A percentile compares a stretch with the other conserved stretches of the same genome.
These are phyloP conservation scores for Trachymyrmex cornetzi DNA, from an alignment of 1,140 invertebrate species.

Conservation along the genomic window DNA sequence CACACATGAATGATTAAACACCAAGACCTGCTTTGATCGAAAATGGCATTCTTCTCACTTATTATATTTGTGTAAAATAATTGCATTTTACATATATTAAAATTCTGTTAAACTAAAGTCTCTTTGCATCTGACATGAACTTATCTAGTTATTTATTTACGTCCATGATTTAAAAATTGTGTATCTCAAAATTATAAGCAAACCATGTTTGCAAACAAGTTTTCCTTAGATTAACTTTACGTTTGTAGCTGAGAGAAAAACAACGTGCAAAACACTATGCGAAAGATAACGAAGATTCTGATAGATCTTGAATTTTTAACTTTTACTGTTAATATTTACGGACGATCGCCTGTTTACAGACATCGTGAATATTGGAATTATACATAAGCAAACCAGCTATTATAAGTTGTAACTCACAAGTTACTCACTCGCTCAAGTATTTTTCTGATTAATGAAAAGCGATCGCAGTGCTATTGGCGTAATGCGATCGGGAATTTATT, in stretches of 20 bases:
- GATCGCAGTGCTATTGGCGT: neutral
- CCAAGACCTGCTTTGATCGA: too few species aligned
- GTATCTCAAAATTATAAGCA: neutral
- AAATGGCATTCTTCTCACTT: too few species aligned
- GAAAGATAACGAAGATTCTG: neutral
- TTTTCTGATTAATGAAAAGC: conserved; percentile 14
- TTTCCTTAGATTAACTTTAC: neutral
- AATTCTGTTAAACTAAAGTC: neutral
- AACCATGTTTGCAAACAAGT: neutral
- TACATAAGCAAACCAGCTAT: neutral
- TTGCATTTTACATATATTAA: neutral
- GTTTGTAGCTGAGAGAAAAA: neutral
- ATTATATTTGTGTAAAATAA: too few species aligned
- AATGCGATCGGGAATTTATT: neutral
- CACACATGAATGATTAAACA: too few species aligned
- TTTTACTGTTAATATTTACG: conserved; percentile 10
- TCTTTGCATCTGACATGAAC: neutral
- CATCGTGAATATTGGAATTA: neutral
- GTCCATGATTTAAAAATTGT: neutral
- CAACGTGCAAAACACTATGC: neutral
- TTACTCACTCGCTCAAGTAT: neutral
- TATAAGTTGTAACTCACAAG: neutral
- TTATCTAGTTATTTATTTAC: conserved; percentile 11
- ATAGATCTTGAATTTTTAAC: conserved; percentile 53
- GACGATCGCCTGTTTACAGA: neutral